Base-by-base conservation (phyloP, 2,888 invertebrate species). In the Pherbina coryleti region DNA sequence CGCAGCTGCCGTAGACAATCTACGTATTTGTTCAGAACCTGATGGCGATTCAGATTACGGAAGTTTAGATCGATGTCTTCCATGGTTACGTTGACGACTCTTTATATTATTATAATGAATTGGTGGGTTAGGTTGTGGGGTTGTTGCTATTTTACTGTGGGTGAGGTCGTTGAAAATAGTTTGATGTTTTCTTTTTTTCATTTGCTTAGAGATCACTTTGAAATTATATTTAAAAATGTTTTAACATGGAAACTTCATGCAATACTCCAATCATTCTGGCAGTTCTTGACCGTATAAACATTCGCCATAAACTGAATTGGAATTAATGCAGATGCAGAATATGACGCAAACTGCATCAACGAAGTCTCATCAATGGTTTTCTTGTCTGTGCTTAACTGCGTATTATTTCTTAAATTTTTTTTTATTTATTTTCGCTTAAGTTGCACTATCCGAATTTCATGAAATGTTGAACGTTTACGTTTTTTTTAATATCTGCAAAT, bases 1-100 rank as follows among this genome's bases (percentile, higher is more conserved):
- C 91, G 92, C 60, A 95, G 88, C 83, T 91, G 90, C 81, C 91
- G 91, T 71, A 95, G 91, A 81, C 92, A 91, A 82, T 91, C 90
- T 75, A 91, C 90, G 87, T 93, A 92, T 80, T 91, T 90, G 80
- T 89, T 86, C 79, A 92, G 82, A 62, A 91, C 82, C 83, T 91
- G 89, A 81, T 88, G 84, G 8, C 81, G 77, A 62, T 75, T 75
- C 25, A 57, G 67, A 44, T 67, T 66, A n/a, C 14, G 19, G 67
- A 76, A 82, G 22, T 75, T 81, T 17, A 82, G 64, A 67, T 82
- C 82, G 53, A 81, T 79, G 53, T 79, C 80, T 1, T 81, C 83
- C 83, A 83, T 83, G 31, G 22, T 66, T 57, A 22, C 25, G 25
- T 25, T n/a, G n/a, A 25, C 8, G 14, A 34, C 19, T 34, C 5